Evolutionary conservation across 2,888 invertebrate species (phyloP).

Genomic region (Eristalis tenax): DNA sequence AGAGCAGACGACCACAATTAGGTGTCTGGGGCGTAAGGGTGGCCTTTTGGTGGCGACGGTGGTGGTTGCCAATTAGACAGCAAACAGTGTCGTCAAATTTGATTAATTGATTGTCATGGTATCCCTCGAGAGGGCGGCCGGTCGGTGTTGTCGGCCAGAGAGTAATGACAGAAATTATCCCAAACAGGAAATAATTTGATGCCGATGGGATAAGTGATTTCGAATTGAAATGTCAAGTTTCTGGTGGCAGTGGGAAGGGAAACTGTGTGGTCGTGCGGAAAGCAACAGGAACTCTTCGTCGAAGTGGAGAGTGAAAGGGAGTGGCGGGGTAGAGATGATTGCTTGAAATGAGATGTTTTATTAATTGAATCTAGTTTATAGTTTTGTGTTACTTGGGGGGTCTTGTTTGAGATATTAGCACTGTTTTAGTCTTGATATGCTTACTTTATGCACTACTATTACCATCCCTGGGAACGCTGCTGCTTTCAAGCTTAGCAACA

Average conservation of each 20-base stretch:
- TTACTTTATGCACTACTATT: no score
- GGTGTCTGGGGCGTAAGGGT: neutral
- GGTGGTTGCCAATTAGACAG: neutral
- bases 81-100: slow-evolving; percentile 42
- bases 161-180: slow-evolving; percentile 15
- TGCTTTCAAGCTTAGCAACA: no score
- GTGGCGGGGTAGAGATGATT: no score
- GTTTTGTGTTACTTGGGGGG: no score
- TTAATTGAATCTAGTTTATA: no score
- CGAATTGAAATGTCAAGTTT: neutral
- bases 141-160: neutral
- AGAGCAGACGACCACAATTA: slow-evolving; percentile 14
- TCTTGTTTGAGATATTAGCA: no score
- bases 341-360: no score
- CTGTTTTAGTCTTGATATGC: no score
- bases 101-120: slow-evolving; percentile 51
- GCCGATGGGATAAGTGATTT: slow-evolving; percentile 1
- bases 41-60: neutral
- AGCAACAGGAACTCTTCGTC: neutral
- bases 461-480: no score
- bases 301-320: no score
- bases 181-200: slow-evolving; percentile 19
- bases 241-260: neutral
- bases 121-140: neutral
- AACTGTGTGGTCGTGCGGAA: neutral